Percentiles rank a stretch among this genome's conserved stretches.
Evolutionary conservation across 2,888 invertebrate species (phyloP).

Genomic region (Cheilosia vernalis): DNA sequence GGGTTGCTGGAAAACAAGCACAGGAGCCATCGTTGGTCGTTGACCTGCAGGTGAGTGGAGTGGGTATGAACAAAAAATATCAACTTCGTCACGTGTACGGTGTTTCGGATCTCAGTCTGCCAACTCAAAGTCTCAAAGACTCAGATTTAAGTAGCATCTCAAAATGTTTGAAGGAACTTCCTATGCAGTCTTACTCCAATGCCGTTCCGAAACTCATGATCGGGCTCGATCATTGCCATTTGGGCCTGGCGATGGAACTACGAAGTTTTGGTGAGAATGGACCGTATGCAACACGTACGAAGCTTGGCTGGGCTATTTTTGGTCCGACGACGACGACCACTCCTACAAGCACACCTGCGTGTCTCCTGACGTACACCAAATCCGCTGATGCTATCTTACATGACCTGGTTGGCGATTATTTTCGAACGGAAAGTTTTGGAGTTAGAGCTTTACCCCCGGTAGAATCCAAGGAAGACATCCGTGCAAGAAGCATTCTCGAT

Average conservation of each 20-base stretch:
- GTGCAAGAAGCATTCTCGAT: constrained; percentile 12
- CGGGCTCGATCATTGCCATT: constrained; percentile 60
- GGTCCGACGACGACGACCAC: constrained; percentile 7
- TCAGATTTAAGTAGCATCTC: constrained; percentile 13
- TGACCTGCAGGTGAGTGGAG: constrained; percentile 49
- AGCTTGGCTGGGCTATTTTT: constrained; percentile 46
- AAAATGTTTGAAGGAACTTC: constrained; percentile 21
- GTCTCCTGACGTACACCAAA: constrained; percentile 3
- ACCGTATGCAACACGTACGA: constrained; percentile 45
- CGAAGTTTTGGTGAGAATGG: constrained; percentile 16
- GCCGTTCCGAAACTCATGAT: constrained; percentile 46
- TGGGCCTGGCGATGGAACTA: constrained; percentile 44
- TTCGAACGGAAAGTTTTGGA: constrained; percentile 28
- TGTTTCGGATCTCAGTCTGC: constrained; percentile 24
- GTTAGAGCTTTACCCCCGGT: constrained; percentile 6
- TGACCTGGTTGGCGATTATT: constrained; percentile 14
- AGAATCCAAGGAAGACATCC: constrained; percentile 20
- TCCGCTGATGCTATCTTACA: constrained; percentile 4
- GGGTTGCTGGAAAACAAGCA: constrained; percentile 41
- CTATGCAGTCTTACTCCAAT: constrained; percentile 19
- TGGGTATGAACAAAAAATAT: constrained; percentile 11
- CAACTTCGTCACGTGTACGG: constrained; percentile 16
- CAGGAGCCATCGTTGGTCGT: constrained; percentile 41
- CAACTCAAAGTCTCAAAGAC: constrained; percentile 14
- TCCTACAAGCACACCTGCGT: not conserved